A percentile compares a stretch with the other conserved stretches of the same genome.
These are phyloP conservation scores for Nomada hirtipes DNA, from an alignment of 2,888 invertebrate species.

Conservation along the genomic window DNA sequence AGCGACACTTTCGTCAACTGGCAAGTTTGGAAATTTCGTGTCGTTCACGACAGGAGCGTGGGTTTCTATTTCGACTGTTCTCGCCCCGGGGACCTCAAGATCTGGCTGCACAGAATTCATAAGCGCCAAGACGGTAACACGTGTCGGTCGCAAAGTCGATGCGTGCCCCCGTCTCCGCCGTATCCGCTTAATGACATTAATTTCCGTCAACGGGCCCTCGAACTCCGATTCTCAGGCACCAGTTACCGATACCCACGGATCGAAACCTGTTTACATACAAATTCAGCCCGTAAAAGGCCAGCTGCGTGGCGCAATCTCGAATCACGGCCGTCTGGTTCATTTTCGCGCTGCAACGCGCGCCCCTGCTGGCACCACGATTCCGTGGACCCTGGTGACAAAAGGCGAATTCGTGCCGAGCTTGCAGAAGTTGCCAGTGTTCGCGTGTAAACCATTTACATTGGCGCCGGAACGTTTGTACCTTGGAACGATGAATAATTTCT, in stretches of 20 bases:
- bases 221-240: slow-evolving; percentile 57
- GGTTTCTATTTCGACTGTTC: no score
- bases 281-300: slow-evolving; percentile 70
- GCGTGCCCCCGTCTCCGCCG: slow-evolving; percentile 37
- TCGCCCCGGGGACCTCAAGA: not conserved
- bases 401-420: slow-evolving; percentile 54
- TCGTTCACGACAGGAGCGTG: no score
- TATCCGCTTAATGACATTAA: slow-evolving; percentile 73
- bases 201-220: slow-evolving; percentile 65
- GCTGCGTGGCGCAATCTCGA: slow-evolving; percentile 63
- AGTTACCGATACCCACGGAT: slow-evolving; percentile 60
- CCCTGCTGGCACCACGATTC: slow-evolving; percentile 35
- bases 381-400: slow-evolving; percentile 53
- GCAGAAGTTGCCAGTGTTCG: slow-evolving; percentile 15
- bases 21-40: no score
- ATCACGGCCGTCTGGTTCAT: slow-evolving; percentile 62
- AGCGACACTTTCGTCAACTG: no score
- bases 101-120: slow-evolving; percentile 37
- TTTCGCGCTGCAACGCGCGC: slow-evolving; percentile 62
- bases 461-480: slow-evolving; percentile 20
- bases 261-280: slow-evolving; percentile 74
- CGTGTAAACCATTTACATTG: slow-evolving; percentile 25
- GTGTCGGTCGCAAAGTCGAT: slow-evolving; percentile 43
- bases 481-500: slow-evolving; percentile 13
- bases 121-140: slow-evolving; percentile 35